These are phyloP conservation scores for Coenonympha arcania DNA, from an alignment of 2,888 invertebrate species.

Conservation along the genomic window DNA sequence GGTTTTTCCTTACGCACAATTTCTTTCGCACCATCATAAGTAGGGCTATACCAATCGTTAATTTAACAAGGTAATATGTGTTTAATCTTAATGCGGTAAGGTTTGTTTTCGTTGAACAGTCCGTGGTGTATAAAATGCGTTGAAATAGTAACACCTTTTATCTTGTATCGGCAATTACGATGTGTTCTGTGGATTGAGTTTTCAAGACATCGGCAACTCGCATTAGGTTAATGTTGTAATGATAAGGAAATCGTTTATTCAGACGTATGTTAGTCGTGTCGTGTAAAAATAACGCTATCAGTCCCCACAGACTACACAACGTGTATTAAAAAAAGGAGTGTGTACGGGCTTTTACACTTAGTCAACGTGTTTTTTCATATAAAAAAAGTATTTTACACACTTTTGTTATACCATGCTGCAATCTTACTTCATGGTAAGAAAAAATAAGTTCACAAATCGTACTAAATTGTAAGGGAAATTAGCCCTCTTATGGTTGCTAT, in stretches of 20 bases:
- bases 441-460: too few relatives aligned
- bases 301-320: too few relatives aligned
- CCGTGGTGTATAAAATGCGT: slow-evolving; percentile 15
- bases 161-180: slow-evolving; percentile 33
- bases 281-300: too few relatives aligned
- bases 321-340: too few relatives aligned
- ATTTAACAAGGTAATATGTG: slow-evolving; percentile 5
- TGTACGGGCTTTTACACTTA: too few relatives aligned
- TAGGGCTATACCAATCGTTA: slow-evolving; percentile 15
- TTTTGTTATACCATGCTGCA: too few relatives aligned
- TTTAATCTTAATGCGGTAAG: slow-evolving; percentile 3
- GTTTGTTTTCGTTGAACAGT: slow-evolving; percentile 1
- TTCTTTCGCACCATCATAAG: slow-evolving; percentile 16
- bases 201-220: slow-evolving; percentile 21
- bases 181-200: slow-evolving; percentile 32
- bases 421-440: too few relatives aligned
- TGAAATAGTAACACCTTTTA: slow-evolving; percentile 34
- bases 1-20: slow-evolving; percentile 20
- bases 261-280: neutral
- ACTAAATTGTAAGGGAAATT: too few relatives aligned
- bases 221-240: slow-evolving; percentile 8
- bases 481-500: too few relatives aligned
- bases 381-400: too few relatives aligned
- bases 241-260: neutral
- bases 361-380: too few relatives aligned